Evolutionary conservation across 2,797 vertebrate genomes (phyloP).

Genomic region (Antennarius maculatus): DNA sequence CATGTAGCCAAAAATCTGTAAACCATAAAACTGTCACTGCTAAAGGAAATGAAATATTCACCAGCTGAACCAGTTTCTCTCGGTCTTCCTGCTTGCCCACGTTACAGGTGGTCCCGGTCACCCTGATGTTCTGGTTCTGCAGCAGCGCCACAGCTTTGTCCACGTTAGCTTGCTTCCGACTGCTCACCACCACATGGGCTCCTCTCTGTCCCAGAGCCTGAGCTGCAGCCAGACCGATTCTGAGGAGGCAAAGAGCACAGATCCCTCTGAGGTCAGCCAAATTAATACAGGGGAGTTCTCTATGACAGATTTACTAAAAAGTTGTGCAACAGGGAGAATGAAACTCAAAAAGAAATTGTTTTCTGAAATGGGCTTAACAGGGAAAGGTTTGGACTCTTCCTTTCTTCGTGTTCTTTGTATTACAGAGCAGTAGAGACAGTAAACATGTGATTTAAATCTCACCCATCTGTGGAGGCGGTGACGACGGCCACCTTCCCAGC

Average conservation of each 20-base stretch:
- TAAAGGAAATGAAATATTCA: slow-evolving; percentile 50
- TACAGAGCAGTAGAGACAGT: neutral
- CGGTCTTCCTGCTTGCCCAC: slow-evolving; percentile 85
- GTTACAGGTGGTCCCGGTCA: slow-evolving; percentile 87
- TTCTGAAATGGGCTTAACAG: too few relatives aligned
- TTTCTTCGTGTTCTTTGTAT: neutral
- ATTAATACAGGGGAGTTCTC: too few relatives aligned
- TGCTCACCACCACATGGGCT: slow-evolving; percentile 89
- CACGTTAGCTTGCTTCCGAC: slow-evolving; percentile 87
- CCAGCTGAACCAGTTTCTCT: slow-evolving; percentile 83
- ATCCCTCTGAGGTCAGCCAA: too few relatives aligned
- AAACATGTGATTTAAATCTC: slow-evolving; percentile 39
- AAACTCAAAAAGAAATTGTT: too few relatives aligned
- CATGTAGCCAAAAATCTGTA: neutral
- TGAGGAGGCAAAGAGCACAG: slow-evolving; percentile 43
- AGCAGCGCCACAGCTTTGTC: slow-evolving; percentile 83
- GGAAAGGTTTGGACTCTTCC: too few relatives aligned
- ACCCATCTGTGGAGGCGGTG: slow-evolving; percentile 92
- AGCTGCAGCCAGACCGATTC: slow-evolving; percentile 88
- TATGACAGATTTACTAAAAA: too few relatives aligned
- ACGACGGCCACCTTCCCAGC: slow-evolving; percentile 89
- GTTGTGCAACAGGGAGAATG: too few relatives aligned
- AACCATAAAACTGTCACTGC: neutral
- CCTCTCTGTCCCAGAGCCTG: slow-evolving; percentile 85
- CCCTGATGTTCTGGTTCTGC: slow-evolving; percentile 81